phyloP scores from a whole-genome alignment of 2,888 invertebrate genomes.

The Chloromyia formosa region DNA sequence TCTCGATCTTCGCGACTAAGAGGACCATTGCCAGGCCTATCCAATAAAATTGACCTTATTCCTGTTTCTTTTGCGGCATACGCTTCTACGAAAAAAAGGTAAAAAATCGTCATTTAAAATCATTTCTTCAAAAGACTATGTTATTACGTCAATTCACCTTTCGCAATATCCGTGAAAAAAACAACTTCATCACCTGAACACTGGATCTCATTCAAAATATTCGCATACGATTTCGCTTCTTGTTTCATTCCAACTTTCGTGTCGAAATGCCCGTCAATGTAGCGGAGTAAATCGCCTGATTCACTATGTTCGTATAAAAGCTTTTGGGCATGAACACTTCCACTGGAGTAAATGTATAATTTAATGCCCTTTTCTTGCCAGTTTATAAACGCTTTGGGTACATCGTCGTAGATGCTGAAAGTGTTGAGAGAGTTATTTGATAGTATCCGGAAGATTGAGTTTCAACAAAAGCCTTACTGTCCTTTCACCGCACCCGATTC shows the following conservation, averaged over 20 bases:
- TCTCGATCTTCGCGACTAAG: constrained; percentile 70
- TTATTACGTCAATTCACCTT: constrained; percentile 67
- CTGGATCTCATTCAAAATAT: constrained; percentile 76
- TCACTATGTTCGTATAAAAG: constrained; percentile 81
- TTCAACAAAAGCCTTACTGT: constrained; percentile 92
- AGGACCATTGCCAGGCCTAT: constrained; percentile 81
- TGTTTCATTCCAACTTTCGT: constrained; percentile 85
- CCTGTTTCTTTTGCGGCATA: constrained; percentile 82
- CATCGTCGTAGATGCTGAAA: constrained; percentile 86
- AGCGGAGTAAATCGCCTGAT: constrained; percentile 78
- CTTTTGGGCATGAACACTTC: constrained; percentile 90
- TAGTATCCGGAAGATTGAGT: constrained; percentile 2
- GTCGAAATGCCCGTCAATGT: constrained; percentile 85
- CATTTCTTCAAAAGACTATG: background rate
- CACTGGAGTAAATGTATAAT: constrained; percentile 91
- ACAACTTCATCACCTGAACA: constrained; percentile 74
- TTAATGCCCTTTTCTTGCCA: constrained; percentile 76
- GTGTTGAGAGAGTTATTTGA: background rate
- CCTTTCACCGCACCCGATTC: constrained; percentile 79
- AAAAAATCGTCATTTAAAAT: background rate
- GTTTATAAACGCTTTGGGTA: constrained; percentile 74
- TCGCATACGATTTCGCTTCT: constrained; percentile 78
- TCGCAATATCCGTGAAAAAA: constrained; percentile 86
- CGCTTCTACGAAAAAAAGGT: constrained; percentile 71
- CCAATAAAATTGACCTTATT: constrained; percentile 73